Evolutionary conservation across 2,113 vertebrate species (phyloP).

Genomic region (Odocoileus virginianus): DNA sequence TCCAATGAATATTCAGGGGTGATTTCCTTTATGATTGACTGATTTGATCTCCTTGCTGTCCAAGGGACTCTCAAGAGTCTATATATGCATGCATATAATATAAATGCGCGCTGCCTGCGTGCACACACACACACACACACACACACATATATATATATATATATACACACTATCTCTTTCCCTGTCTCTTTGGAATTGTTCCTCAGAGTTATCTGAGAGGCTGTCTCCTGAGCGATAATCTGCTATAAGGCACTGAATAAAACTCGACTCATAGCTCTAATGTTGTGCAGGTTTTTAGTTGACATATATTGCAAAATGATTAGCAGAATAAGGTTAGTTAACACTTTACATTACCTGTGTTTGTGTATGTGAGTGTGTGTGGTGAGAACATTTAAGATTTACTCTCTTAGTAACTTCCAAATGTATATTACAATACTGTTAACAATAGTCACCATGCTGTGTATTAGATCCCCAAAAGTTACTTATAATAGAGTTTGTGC

Average conservation of each 20-base stretch:
- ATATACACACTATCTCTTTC: neutral
- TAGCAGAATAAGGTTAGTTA: neutral
- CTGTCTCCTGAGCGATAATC: neutral
- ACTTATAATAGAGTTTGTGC: neutral
- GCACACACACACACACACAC: neutral
- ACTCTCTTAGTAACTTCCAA: neutral
- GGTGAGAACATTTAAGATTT: neutral
- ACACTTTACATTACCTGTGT: neutral
- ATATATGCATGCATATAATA: too few species aligned
- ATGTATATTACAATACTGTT: neutral
- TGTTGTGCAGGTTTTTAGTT: neutral
- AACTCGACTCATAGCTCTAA: neutral
- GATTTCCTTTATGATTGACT: neutral
- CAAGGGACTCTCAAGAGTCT: neutral
- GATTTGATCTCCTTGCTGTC: neutral
- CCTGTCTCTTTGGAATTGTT: neutral
- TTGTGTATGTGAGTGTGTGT: neutral
- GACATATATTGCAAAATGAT: neutral
- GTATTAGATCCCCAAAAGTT: neutral
- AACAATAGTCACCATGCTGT: neutral
- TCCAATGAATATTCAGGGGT: neutral
- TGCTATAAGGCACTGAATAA: neutral
- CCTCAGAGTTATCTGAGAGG: neutral
- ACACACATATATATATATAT: fast-evolving
- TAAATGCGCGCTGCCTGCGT: fast-evolving